Base-by-base conservation (phyloP, 1,140 invertebrate genomes). In the Bombus waltoni region DNA sequence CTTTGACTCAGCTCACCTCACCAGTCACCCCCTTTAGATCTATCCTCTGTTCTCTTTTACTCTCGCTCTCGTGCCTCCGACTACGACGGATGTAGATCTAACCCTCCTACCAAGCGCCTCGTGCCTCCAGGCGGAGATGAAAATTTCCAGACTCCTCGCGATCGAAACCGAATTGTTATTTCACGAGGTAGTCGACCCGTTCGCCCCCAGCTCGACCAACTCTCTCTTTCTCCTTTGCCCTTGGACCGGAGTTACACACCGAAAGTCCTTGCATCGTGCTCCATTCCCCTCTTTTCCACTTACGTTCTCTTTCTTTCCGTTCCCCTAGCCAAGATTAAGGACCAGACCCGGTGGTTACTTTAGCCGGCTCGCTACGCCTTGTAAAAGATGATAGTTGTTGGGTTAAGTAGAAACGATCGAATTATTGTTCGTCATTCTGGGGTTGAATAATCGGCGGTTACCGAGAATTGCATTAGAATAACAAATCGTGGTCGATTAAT, bases 141-240 rank as follows among this genome's bases (percentile, higher is more conserved):
- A 91, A 91, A 91, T 91, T 91, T 91, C 90, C 90, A 91, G 90
- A 91, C 90, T 91, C 83, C 89, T 78, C 71, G 89, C 90, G 90
- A 91, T 91, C 90, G 90, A 91, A 91, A 91, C 90, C 90, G 89
- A 91, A 91, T 91, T 91, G 90, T 91, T 91, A 91, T 91, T 91
- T 91, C 89, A 91, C 89, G 90, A 91, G 90, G 90, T 91, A 89
- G 89, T 88, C 90, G 90, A 91, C 90, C 90, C 38, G 85, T 81
- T 81, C 79, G 65, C 35, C 57, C 59, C 44, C 35, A n/a, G 25
- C n/a, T 6, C 65, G 6, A 35, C 74, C 71, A 77, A 87, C 80
- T 89, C 87, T 90, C 89, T 90, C 86, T 88, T 81, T 90, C 89
- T 88, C 85, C 70, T 59, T 90, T 83, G 90, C 90, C 89, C 90